Conservation (phyloP, 2,797 vertebrate genomes). For the Arnoldichthys spilopterus region DNA sequence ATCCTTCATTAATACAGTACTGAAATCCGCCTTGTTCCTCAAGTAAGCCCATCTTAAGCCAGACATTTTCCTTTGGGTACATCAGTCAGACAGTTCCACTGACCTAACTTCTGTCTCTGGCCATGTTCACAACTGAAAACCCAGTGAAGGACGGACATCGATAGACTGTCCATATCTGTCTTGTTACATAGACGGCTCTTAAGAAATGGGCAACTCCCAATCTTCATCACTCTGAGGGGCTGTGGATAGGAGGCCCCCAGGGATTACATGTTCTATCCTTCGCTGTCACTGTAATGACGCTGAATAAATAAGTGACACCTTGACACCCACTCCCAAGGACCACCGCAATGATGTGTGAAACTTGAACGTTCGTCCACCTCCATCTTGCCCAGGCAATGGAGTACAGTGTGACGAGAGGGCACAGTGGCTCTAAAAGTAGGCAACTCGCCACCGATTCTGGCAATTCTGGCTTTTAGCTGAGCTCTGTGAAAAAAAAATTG, state of each 20-base stretch:
- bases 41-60: too few species aligned
- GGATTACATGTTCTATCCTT: background rate
- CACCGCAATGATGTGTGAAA: background rate
- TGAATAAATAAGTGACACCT: background rate
- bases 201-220: background rate
- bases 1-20: too few species aligned
- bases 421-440: too few species aligned
- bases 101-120: background rate
- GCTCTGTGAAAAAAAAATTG: too few species aligned
- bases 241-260: background rate
- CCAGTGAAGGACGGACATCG: background rate
- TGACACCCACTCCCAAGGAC: background rate
- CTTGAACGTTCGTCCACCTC: background rate
- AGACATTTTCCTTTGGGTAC: too few species aligned
- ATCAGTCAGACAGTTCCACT: background rate
- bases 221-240: background rate
- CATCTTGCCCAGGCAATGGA: too few species aligned
- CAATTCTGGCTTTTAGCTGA: background rate
- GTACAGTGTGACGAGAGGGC: too few species aligned
- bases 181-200: background rate
- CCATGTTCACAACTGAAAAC: background rate
- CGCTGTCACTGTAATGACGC: background rate
- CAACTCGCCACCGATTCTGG: background rate
- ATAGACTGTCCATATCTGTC: background rate
- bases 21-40: too few species aligned